Conservation (phyloP, 2,113 vertebrate genomes). For the Phyllostomus hastatus region DNA sequence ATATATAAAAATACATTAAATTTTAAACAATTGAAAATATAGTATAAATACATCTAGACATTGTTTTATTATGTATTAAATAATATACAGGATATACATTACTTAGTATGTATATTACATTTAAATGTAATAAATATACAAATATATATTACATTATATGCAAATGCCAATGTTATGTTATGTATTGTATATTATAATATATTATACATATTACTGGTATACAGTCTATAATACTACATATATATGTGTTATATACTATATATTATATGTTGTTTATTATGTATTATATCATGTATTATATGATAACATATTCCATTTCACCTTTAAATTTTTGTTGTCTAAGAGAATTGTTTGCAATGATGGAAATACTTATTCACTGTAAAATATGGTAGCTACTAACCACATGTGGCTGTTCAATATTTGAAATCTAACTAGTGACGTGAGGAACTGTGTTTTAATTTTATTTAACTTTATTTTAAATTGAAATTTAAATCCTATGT, state of each 20-base stretch:
- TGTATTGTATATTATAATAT: neutral
- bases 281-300: neutral
- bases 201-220: neutral
- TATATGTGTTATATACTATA: neutral
- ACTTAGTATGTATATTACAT: neutral
- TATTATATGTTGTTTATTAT: neutral
- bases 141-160: neutral
- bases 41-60: neutral
- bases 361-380: neutral
- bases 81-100: neutral
- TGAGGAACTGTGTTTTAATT: neutral
- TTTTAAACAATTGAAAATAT: neutral
- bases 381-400: neutral
- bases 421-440: neutral
- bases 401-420: neutral
- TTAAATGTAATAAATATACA: neutral
- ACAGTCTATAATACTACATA: neutral
- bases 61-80: neutral
- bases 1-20: neutral
- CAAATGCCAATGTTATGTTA: neutral
- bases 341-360: neutral
- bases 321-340: neutral
- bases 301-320: neutral
- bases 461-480: neutral
- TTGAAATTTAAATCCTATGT: neutral